Percentiles rank a stretch among this genome's conserved stretches.
These are phyloP conservation scores for Phrynocephalus versicolor DNA, from an alignment of 2,113 vertebrate genomes.

Conservation along the genomic window DNA sequence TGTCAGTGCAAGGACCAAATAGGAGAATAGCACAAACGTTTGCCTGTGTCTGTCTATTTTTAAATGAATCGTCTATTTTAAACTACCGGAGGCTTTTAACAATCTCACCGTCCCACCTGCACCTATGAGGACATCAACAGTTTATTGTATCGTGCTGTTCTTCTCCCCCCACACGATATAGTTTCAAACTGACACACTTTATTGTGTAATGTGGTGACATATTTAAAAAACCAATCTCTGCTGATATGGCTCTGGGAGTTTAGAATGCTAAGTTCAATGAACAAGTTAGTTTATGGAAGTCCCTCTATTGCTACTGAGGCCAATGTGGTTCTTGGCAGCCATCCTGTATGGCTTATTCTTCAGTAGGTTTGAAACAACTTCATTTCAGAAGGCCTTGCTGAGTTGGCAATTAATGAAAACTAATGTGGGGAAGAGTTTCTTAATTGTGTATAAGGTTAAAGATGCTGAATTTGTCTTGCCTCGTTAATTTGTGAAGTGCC, in stretches of 20 bases:
- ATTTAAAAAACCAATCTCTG: conserved; percentile 7
- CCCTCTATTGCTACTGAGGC: too few relatives aligned
- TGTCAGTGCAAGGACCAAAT: too few relatives aligned
- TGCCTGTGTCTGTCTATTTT: too few relatives aligned
- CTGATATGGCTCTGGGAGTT: neutral
- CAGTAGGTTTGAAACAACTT: conserved; percentile 29
- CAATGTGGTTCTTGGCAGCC: neutral
- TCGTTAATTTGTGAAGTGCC: conserved; percentile 36
- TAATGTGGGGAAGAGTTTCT: conserved; percentile 51
- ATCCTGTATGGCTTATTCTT: conserved; percentile 18
- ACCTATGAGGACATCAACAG: conserved; percentile 42
- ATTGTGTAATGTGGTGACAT: conserved; percentile 27
- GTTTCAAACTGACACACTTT: neutral
- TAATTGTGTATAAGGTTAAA: conserved; percentile 55
- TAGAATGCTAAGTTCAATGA: conserved; percentile 16
- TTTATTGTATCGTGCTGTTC: conserved; percentile 5
- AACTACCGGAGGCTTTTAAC: neutral
- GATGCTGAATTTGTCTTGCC: conserved; percentile 47
- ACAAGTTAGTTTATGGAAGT: too few relatives aligned
- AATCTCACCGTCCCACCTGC: neutral
- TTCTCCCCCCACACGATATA: conserved; percentile 14
- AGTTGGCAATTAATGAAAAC: conserved; percentile 39
- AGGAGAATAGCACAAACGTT: too few relatives aligned
- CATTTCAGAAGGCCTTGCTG: conserved; percentile 53
- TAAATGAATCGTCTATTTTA: too few relatives aligned